Percentiles rank a stretch among this genome's conserved stretches.
These are phyloP conservation scores for Copidosoma aretas DNA, from an alignment of 2,888 invertebrate species.

Conservation along the genomic window DNA sequence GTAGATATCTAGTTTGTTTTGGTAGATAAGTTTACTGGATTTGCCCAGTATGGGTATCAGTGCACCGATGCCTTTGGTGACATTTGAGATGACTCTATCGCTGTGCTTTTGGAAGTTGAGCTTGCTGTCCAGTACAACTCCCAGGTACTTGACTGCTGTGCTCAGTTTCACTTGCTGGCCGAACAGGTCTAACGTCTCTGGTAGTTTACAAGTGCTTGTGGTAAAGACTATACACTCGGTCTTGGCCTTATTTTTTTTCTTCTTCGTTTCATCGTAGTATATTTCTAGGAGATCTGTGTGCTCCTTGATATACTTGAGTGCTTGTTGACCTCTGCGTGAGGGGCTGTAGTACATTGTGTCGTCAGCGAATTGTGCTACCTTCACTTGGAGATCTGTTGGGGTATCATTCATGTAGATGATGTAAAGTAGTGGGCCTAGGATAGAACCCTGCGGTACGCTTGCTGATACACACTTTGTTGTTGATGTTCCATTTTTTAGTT, in stretches of 20 bases:
- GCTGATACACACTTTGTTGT: slow-evolving; percentile 36
- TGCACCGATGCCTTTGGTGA: too few relatives aligned
- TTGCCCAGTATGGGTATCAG: too few relatives aligned
- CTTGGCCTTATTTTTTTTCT: neutral
- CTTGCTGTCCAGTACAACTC: neutral
- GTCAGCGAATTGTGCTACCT: slow-evolving; percentile 42
- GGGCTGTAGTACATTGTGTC: slow-evolving; percentile 41
- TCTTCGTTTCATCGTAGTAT: too few relatives aligned
- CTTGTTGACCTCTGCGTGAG: slow-evolving; percentile 16
- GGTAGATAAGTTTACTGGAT: neutral
- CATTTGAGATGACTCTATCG: too few relatives aligned
- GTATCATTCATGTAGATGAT: slow-evolving; percentile 40
- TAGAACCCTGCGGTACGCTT: slow-evolving; percentile 30
- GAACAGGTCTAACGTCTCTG: neutral
- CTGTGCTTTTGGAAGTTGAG: too few relatives aligned
- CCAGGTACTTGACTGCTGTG: neutral
- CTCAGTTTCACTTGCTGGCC: too few relatives aligned
- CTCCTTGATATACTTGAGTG: neutral
- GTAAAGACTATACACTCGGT: neutral
- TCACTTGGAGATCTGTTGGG: slow-evolving; percentile 29
- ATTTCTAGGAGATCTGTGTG: too few relatives aligned
- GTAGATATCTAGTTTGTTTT: slow-evolving; percentile 42
- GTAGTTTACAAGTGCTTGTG: neutral
- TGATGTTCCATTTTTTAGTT: slow-evolving; percentile 29
- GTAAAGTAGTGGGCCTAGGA: slow-evolving; percentile 41